phyloP scores from a whole-genome alignment of 2,797 vertebrate genomes.

The Luscinia luscinia region DNA sequence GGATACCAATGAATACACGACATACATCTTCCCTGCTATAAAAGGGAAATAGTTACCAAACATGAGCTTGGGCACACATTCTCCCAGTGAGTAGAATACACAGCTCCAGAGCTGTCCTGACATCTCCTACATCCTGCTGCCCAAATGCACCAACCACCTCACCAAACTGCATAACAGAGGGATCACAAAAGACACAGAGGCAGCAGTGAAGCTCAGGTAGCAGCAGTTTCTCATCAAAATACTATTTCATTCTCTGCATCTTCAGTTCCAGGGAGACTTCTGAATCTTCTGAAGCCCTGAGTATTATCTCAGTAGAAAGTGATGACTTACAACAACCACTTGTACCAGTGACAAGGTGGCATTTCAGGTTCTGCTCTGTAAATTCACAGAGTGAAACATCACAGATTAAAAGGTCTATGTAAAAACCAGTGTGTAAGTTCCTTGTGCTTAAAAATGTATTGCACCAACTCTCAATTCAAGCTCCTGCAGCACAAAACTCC shows the following conservation, averaged over 20 bases:
- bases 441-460: background rate
- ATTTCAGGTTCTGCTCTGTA: background rate
- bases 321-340: background rate
- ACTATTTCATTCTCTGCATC: background rate
- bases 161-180: background rate
- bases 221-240: background rate
- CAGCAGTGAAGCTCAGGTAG: background rate
- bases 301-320: background rate
- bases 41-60: background rate
- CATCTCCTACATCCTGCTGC: rapidly evolving
- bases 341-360: background rate
- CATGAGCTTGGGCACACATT: rapidly evolving
- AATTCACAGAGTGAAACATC: background rate
- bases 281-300: background rate
- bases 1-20: background rate
- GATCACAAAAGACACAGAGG: background rate
- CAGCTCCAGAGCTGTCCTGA: background rate
- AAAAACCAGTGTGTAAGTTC: background rate
- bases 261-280: background rate
- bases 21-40: background rate
- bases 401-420: background rate
- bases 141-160: background rate
- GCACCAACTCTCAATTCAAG: background rate
- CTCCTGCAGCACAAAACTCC: background rate
- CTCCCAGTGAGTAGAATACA: rapidly evolving